Conservation (phyloP, 2,797 vertebrate species). For the Cuniculus paca region DNA sequence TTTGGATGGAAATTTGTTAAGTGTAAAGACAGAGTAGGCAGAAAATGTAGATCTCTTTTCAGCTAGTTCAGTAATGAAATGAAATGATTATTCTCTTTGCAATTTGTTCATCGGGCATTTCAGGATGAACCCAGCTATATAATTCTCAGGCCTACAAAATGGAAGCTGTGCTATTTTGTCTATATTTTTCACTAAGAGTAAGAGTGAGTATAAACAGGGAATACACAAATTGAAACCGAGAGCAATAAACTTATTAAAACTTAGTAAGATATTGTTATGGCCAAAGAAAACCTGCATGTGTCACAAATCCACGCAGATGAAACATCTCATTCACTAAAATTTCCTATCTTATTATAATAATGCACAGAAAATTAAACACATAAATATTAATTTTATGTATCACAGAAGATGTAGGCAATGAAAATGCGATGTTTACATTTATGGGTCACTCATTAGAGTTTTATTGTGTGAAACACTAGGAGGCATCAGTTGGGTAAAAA, state of each 20-base stretch:
- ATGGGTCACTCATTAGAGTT: conserved; percentile 88
- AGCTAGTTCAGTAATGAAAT: conserved; percentile 39
- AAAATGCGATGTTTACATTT: conserved; percentile 88
- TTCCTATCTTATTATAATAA: conserved; percentile 83
- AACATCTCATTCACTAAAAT: conserved; percentile 82
- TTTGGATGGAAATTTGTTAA: conserved; percentile 56
- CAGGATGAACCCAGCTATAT: conserved; percentile 56
- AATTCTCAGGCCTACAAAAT: conserved; percentile 78
- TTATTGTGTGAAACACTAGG: conserved; percentile 89
- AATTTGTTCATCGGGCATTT: conserved; percentile 20
- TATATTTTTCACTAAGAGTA: conserved; percentile 40
- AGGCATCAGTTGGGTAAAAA: conserved; percentile 90
- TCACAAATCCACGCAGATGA: conserved; percentile 76
- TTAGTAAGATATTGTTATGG: conserved; percentile 73
- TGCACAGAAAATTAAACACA: conserved; percentile 87
- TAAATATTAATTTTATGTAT: conserved; percentile 89
- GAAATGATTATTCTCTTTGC: neutral
- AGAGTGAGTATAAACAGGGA: conserved; percentile 49
- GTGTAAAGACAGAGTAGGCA: neutral
- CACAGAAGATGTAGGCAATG: conserved; percentile 84
- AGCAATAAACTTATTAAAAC: conserved; percentile 81
- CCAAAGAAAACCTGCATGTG: conserved; percentile 74
- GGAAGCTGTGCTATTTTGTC: conserved; percentile 56
- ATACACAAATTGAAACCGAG: conserved; percentile 57
- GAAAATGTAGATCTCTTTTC: conserved; percentile 41